Evolutionary conservation across 2,888 invertebrate species (phyloP).

Genomic region (Stenodera caucasica): DNA sequence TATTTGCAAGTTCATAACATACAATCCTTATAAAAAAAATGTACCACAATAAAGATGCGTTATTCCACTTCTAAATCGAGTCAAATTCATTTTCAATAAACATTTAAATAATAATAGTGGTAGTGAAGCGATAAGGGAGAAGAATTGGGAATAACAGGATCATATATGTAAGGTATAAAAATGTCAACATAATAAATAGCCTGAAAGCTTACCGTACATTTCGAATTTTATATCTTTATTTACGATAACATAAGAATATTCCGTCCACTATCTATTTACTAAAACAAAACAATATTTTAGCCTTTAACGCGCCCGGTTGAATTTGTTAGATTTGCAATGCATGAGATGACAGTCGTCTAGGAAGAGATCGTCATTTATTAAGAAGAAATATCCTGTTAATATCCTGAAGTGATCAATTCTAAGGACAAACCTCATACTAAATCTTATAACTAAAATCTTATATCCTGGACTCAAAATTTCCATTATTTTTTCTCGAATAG

Average conservation of each 20-base stretch:
- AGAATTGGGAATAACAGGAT: background rate
- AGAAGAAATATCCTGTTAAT: constrained; percentile 41
- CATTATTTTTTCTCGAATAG: no score
- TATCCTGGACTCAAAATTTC: no score
- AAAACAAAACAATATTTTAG: constrained; percentile 1
- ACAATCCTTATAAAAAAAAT: no score
- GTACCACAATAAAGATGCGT: no score
- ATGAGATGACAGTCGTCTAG: constrained; percentile 25
- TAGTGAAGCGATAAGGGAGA: no score
- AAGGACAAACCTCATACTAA: background rate
- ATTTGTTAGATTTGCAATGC: constrained; percentile 26
- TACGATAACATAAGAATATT: background rate
- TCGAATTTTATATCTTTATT: background rate
- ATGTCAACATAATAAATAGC: constrained; percentile 5
- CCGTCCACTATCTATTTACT: background rate
- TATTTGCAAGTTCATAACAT: no score
- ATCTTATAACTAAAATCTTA: background rate
- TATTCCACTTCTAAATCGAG: no score
- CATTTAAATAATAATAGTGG: no score
- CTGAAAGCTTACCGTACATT: constrained; percentile 1
- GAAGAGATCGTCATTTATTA: constrained; percentile 39
- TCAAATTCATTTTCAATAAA: no score
- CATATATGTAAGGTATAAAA: background rate
- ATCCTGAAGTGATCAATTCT: constrained; percentile 35
- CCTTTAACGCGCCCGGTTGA: constrained; percentile 4